These are phyloP conservation scores for Ganaspis sp. DNA, from an alignment of 1,140 invertebrate species.

Conservation along the genomic window DNA sequence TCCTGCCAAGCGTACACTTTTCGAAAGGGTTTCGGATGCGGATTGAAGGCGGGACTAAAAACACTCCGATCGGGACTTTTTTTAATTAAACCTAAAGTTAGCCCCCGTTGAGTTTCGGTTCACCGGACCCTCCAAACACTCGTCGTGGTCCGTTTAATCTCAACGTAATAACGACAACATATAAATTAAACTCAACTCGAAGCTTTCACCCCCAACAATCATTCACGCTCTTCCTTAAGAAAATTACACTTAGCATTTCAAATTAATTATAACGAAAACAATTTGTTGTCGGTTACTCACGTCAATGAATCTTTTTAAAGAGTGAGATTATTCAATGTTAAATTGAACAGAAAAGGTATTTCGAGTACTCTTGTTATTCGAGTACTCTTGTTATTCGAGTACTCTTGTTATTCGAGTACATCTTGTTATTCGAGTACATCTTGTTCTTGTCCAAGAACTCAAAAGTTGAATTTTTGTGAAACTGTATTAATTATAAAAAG, in stretches of 20 bases:
- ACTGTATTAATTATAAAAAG: no score
- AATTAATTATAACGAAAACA: neutral
- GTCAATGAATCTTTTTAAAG: no score
- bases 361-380: no score
- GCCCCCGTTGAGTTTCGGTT: slow-evolving; percentile 36
- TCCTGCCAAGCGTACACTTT: slow-evolving; percentile 29
- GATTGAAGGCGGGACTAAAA: slow-evolving; percentile 43
- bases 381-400: no score
- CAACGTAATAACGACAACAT: slow-evolving; percentile 60
- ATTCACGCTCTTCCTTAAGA: slow-evolving; percentile 3
- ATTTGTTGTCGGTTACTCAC: neutral
- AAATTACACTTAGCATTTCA: slow-evolving; percentile 17
- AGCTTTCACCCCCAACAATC: neutral
- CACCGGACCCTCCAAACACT: slow-evolving; percentile 27
- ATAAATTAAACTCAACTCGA: slow-evolving; percentile 54
- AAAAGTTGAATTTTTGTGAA: no score
- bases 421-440: no score
- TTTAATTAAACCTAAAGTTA: slow-evolving; percentile 66
- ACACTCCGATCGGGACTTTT: slow-evolving; percentile 56
- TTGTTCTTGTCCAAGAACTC: no score
- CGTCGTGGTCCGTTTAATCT: slow-evolving; percentile 55
- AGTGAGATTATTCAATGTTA: no score
- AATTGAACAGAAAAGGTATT: no score
- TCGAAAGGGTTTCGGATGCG: slow-evolving; percentile 39
- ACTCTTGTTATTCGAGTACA: no score